phyloP scores from a whole-genome alignment of 2,797 vertebrate species.

The Macropus fuliginosus region DNA sequence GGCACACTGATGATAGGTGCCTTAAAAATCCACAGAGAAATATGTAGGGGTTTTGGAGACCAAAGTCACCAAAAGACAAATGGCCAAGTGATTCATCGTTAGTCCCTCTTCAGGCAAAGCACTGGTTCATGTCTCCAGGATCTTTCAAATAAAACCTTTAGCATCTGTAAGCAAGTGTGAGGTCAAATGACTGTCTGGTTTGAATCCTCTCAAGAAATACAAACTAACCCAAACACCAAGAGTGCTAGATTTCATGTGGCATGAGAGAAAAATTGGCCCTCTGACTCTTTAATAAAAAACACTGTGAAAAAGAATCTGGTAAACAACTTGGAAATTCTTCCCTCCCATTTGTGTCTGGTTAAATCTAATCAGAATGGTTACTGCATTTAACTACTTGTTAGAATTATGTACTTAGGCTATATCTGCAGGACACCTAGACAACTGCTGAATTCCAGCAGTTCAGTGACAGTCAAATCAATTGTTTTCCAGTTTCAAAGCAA shows the following conservation, averaged over 20 bases:
- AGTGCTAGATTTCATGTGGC: constrained; percentile 16
- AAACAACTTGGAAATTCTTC: neutral
- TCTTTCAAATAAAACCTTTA: constrained; percentile 46
- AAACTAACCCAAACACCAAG: constrained; percentile 23
- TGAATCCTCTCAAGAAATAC: constrained; percentile 15
- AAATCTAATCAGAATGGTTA: neutral
- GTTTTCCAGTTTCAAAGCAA: neutral
- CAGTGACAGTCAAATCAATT: neutral
- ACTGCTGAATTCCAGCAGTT: neutral
- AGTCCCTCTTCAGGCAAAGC: neutral
- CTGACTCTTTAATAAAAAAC: constrained; percentile 33
- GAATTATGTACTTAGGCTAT: neutral
- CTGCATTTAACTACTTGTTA: constrained; percentile 11
- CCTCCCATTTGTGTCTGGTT: neutral
- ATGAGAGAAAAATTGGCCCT: neutral
- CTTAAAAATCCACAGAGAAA: constrained; percentile 56
- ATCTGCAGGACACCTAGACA: neutral
- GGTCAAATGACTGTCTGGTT: neutral
- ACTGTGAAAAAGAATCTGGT: constrained; percentile 37
- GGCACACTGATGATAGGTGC: constrained; percentile 11
- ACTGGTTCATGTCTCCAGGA: constrained; percentile 41
- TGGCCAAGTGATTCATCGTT: constrained; percentile 30
- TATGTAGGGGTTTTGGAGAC: constrained; percentile 42
- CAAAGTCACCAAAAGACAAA: constrained; percentile 61
- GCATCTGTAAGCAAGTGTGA: neutral